Evolutionary conservation across 2,113 vertebrate species (phyloP).

Genomic region (Meleagris gallopavo): DNA sequence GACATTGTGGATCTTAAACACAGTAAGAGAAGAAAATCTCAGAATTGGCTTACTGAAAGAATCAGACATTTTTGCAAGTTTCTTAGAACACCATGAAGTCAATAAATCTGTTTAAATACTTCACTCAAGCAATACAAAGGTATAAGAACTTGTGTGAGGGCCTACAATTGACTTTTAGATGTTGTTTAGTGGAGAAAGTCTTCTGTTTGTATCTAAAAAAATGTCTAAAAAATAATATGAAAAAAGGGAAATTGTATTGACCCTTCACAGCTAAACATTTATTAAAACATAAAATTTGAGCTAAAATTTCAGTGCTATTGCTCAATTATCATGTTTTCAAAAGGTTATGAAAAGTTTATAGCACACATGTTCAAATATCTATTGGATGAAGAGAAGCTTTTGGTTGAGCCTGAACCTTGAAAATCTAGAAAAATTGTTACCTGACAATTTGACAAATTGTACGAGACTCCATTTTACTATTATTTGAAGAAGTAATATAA

Average conservation of each 20-base stretch:
- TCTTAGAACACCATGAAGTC: neutral
- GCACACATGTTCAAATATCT: neutral
- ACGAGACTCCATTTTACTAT: neutral
- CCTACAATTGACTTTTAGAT: neutral
- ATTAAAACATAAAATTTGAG: neutral
- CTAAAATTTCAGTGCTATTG: neutral
- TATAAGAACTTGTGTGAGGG: neutral
- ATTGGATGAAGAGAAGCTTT: neutral
- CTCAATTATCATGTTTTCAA: neutral
- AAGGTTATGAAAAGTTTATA: neutral
- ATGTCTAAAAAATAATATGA: neutral
- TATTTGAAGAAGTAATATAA: neutral
- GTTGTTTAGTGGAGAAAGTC: neutral
- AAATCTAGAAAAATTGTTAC: neutral
- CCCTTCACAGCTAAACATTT: neutral
- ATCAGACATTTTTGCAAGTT: neutral
- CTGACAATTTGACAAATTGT: neutral
- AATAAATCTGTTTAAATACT: neutral
- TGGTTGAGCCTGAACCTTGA: neutral
- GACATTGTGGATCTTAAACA: neutral
- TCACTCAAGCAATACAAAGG: neutral
- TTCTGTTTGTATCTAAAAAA: neutral
- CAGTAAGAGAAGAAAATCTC: neutral
- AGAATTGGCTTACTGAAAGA: neutral
- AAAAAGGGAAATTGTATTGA: neutral